These are phyloP conservation scores for Drosophila kurseongensis DNA, from an alignment of 1,140 invertebrate species.

Conservation along the genomic window DNA sequence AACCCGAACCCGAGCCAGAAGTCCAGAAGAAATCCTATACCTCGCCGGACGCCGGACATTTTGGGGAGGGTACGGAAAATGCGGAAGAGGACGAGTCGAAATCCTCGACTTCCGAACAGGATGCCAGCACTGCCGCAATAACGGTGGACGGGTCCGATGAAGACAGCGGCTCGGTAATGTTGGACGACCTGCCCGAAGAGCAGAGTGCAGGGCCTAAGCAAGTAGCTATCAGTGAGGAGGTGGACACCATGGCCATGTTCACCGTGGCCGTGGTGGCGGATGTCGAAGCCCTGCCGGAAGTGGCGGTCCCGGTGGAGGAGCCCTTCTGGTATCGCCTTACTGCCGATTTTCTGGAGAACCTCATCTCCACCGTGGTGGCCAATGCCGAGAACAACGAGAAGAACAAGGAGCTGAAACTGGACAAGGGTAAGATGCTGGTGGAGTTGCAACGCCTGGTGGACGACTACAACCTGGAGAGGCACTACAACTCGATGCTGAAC, in stretches of 20 bases:
- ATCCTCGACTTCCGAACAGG: neutral
- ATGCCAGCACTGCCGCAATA: neutral
- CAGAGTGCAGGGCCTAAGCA: neutral
- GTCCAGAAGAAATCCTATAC: neutral
- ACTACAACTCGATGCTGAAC: neutral
- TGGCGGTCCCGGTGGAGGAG: neutral
- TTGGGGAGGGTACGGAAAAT: neutral
- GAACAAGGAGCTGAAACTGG: neutral
- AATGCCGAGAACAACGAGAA: neutral
- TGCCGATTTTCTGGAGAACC: slow-evolving; percentile 13
- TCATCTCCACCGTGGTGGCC: slow-evolving; percentile 14
- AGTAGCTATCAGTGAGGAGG: slow-evolving; percentile 7
- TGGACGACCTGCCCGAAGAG: slow-evolving; percentile 24
- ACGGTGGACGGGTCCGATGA: neutral
- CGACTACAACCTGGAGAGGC: neutral
- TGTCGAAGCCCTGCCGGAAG: no score
- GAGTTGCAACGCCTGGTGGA: neutral
- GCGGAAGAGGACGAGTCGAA: slow-evolving; percentile 11
- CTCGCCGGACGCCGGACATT: neutral
- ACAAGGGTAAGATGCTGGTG: slow-evolving; percentile 20
- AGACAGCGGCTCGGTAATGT: neutral
- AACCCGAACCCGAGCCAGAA: neutral
- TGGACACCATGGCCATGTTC: slow-evolving; percentile 41
- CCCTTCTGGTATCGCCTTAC: slow-evolving; percentile 18
- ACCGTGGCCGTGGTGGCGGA: neutral